Base-by-base conservation (phyloP, 1,140 invertebrate species). In the Hydropsyche tenuis region DNA sequence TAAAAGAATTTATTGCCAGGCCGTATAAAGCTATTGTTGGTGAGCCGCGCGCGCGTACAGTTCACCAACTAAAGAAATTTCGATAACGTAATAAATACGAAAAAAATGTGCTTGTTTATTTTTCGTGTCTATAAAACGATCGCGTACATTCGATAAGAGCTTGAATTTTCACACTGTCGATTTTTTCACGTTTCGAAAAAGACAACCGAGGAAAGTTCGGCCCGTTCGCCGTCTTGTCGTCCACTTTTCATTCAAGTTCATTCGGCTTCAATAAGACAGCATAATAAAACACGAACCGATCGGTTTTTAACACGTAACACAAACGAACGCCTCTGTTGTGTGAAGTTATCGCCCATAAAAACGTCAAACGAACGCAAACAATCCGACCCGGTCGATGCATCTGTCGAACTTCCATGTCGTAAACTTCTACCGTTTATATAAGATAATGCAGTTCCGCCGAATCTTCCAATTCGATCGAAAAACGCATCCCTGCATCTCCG, bases 301-400 rank as follows among this genome's bases (percentile, higher is more conserved):
- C 42, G 65, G 43, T 68, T 68, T 68, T 68, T 68, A 68, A 43
- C 65, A 43, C 43, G 16, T 43, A 48, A 48, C 30, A 65, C n/a
- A 16, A 42, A 65, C 42, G 63, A 42, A 65, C 23, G 63, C 37
- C 23, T 43, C 62, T 14, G 30, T 16, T 45, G 30, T 37, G 56
- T 42, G n/a, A 48, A 75, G 69, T 75, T 75, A 75, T 75, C 46
- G 69, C 45, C 73, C 45, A 72, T 75, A 75, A 72, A 75, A 75
- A 69, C 60, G 69, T 75, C 73, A 75, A 27, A 48, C 63, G 46
- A 62, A 72, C 20, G 73, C 73, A 75, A 75, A 75, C 73, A 72
- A 53, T 68, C 5, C 65, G 30, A 37, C 3, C n/a, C n/a, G n/a
- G 42, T 68, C 37, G 9, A 68, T 68, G 23, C 62, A 12, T 16